Conservation (phyloP, 2,888 invertebrate species). For the Megaustenia siamemsis region DNA sequence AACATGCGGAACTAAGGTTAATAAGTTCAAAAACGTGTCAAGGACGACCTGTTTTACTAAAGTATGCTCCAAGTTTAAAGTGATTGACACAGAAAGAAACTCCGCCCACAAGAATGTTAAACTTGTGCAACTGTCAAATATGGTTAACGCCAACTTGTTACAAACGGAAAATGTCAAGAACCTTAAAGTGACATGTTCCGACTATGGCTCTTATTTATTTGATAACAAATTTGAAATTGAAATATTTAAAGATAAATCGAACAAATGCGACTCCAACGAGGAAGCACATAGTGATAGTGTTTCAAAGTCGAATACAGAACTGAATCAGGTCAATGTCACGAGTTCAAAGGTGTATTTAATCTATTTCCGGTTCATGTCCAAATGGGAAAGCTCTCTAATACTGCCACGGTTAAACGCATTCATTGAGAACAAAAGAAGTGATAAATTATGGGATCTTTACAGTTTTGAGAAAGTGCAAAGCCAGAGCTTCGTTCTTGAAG, state of each 20-base stretch:
- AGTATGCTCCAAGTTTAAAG: not conserved
- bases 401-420: constrained; percentile 16
- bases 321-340: not conserved
- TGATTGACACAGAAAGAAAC: not conserved
- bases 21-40: not conserved
- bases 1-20: not conserved
- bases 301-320: not conserved
- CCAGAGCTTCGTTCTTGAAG: not conserved
- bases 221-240: not conserved
- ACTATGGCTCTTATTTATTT: not conserved
- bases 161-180: not conserved
- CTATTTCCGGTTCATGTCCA: constrained; percentile 40
- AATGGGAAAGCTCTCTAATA: constrained; percentile 43
- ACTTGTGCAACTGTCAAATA: not conserved
- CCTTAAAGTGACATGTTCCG: constrained; percentile 9
- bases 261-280: not conserved
- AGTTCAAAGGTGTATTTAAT: constrained; percentile 22
- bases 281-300: not conserved
- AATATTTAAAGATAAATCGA: not conserved
- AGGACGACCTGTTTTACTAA: constrained; percentile 14
- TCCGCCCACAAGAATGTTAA: not conserved
- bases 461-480: constrained; percentile 10
- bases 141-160: not conserved
- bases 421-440: constrained; percentile 25
- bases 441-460: not conserved